A percentile compares a stretch with the other conserved stretches of the same genome.
phyloP scores from a whole-genome alignment of 2,797 vertebrate species.

The Danio jaintianensis region DNA sequence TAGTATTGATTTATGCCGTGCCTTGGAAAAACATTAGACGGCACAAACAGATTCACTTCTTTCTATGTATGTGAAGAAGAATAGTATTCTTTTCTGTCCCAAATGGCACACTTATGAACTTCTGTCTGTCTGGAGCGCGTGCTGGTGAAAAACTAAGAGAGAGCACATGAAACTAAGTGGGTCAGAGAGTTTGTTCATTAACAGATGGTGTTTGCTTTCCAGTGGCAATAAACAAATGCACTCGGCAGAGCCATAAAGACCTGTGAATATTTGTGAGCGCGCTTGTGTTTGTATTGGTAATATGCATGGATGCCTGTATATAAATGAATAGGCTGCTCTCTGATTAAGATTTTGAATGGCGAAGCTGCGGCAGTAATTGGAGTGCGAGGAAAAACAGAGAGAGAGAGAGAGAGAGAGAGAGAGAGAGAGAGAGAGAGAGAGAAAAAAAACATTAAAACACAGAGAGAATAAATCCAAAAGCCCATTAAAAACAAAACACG shows the following conservation, averaged over 20 bases:
- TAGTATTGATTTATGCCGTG: conserved; percentile 46
- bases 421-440: background rate
- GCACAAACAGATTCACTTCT: conserved; percentile 32
- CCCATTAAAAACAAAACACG: conserved; percentile 38
- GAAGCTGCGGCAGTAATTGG: conserved; percentile 40
- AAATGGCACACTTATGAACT: conserved; percentile 38
- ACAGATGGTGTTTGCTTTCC: conserved; percentile 73
- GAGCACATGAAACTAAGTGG: conserved; percentile 64
- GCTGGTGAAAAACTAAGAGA: conserved; percentile 21
- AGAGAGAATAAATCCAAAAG: conserved; percentile 38
- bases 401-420: background rate
- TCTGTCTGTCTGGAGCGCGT: conserved; percentile 29
- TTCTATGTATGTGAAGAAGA: conserved; percentile 26
- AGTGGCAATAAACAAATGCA: conserved; percentile 70
- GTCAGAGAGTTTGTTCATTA: conserved; percentile 71
- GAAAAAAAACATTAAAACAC: conserved; percentile 34
- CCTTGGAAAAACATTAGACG: conserved; percentile 47
- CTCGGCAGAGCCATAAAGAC: conserved; percentile 65
- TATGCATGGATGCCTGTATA: conserved; percentile 50
- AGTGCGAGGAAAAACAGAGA: conserved; percentile 6
- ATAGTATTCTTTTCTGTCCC: conserved; percentile 20
- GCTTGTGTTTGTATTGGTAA: conserved; percentile 55
- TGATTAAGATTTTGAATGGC: conserved; percentile 45
- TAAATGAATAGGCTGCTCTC: conserved; percentile 49
- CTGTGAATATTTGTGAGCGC: conserved; percentile 56